These are phyloP conservation scores for Xanthia icteritia DNA, from an alignment of 2,888 invertebrate species.

Conservation along the genomic window DNA sequence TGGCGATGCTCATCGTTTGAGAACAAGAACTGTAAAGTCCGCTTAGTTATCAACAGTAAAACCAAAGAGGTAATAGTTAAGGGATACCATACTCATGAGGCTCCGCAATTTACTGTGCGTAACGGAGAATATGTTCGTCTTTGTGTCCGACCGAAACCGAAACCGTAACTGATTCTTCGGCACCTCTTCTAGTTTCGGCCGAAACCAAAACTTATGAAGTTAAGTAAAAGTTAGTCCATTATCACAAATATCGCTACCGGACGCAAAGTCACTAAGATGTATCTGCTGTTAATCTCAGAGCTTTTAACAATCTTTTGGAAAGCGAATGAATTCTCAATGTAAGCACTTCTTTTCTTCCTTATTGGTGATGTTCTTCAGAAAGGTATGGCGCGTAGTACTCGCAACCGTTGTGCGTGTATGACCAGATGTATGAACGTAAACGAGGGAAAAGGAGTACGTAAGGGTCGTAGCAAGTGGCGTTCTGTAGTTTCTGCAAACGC, in stretches of 20 bases:
- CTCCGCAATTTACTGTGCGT: slow-evolving; percentile 1
- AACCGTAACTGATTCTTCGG: not conserved
- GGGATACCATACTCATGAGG: slow-evolving; percentile 30
- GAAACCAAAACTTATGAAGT: not conserved
- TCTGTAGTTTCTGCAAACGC: too few relatives aligned
- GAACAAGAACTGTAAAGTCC: slow-evolving; percentile 43
- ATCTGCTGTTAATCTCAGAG: not conserved
- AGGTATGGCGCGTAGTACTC: too few relatives aligned
- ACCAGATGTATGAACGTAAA: too few relatives aligned
- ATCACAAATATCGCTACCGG: not conserved
- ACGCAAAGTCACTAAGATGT: not conserved
- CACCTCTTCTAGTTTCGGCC: not conserved
- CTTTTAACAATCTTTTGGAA: too few relatives aligned
- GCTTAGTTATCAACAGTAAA: slow-evolving; percentile 12
- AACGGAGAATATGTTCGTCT: slow-evolving; percentile 22
- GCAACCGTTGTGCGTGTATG: too few relatives aligned
- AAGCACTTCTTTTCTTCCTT: not conserved
- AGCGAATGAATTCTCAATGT: too few relatives aligned
- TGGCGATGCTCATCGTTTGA: slow-evolving; percentile 56
- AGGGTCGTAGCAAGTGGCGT: too few relatives aligned
- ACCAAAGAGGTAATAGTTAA: slow-evolving; percentile 14
- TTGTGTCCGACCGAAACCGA: not conserved
- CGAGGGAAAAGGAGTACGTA: too few relatives aligned
- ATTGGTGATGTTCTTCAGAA: too few relatives aligned
- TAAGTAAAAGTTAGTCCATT: not conserved